Evolutionary conservation across 2,888 invertebrate species (phyloP), one percentile per base, ranked within the genome.

Genomic region (Conops quadrifasciatus): DNA sequence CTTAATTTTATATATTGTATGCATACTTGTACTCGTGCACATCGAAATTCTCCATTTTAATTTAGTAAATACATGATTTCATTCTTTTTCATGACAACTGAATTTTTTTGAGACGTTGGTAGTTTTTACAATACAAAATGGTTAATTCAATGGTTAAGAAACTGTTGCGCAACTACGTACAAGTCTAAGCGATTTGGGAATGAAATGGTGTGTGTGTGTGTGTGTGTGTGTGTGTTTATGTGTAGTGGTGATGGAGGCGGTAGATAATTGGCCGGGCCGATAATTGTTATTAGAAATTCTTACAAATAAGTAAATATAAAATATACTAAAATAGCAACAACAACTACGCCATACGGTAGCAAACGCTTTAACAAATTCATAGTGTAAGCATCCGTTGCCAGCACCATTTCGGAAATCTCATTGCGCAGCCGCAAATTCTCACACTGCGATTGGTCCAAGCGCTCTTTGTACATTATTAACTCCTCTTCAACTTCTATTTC

Each of bases 381-480:
- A 43, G 67, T 71, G 51, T 56, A 19, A 66, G 76, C 75, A n/a
- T 76, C 71, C 19, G 77, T 68, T 73, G 82, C 79, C 3, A 76
- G 75, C 71, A 80, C 79, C 9, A 86, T 72, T 47, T 78, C 75
- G 16, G 78, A 77, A 58, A 86, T 81, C 77, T 85, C 82, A 26
- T 80, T 79, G 71, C 83, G 83, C 30, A 86, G 73, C 69, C 80
- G 76, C 2, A 84, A 71, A 79, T 85, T 85, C 72, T 80, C 81
- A 11, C 73, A 78, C 72, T 81, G 83, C 15, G 83, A 78, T 70
- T 80, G 73, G 51, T 84, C 84, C 73, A 84, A 79, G 62, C 82
- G 81, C 71, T 86, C 86, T 77, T 86, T 86, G 76, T 83, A 85
- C 49, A 82, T 78, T 60, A 86, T 81, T 5, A 86, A 74, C 71